A percentile compares a stretch with the other conserved stretches of the same genome.
These are phyloP conservation scores for Rhinopomastus cyanomelas DNA, from an alignment of 2,113 vertebrate species.

Conservation along the genomic window DNA sequence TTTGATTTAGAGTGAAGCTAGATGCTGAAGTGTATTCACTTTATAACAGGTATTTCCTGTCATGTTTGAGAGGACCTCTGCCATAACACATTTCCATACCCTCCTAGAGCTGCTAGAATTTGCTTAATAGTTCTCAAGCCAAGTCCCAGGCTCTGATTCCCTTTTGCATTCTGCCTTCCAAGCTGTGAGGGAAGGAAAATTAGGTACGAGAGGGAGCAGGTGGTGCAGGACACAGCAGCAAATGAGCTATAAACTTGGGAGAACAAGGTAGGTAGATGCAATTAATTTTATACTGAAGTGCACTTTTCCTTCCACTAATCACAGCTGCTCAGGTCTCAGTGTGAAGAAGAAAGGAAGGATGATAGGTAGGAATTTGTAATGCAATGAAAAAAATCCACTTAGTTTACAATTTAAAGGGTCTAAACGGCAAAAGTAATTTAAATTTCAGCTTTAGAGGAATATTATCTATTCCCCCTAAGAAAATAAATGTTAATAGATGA, in stretches of 20 bases:
- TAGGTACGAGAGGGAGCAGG: constrained; percentile 53
- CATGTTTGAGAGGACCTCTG: constrained; percentile 27
- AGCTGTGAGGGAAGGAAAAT: constrained; percentile 19
- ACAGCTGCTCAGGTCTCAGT: constrained; percentile 50
- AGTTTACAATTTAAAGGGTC: constrained; percentile 45
- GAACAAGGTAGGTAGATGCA: constrained; percentile 33
- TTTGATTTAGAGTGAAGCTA: constrained; percentile 67
- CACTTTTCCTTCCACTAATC: constrained; percentile 53
- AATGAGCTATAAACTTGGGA: constrained; percentile 33
- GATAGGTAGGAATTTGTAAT: constrained; percentile 47
- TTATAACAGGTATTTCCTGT: constrained; percentile 34
- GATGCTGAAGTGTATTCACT: constrained; percentile 19
- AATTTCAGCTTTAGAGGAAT: constrained; percentile 56
- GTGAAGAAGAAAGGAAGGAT: constrained; percentile 18
- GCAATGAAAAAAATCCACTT: constrained; percentile 33
- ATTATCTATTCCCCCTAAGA: constrained; percentile 37
- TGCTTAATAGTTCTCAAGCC: background rate
- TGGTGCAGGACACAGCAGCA: constrained; percentile 44
- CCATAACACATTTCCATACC: background rate
- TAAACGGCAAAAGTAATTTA: constrained; percentile 56
- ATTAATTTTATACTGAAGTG: constrained; percentile 62
- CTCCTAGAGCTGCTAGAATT: constrained; percentile 17
- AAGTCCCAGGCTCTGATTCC: background rate
- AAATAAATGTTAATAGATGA: constrained; percentile 33
- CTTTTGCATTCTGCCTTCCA: constrained; percentile 21